Evolutionary conservation across 2,797 vertebrate species (phyloP).

Genomic region (Coregonus ussuriensis): DNA sequence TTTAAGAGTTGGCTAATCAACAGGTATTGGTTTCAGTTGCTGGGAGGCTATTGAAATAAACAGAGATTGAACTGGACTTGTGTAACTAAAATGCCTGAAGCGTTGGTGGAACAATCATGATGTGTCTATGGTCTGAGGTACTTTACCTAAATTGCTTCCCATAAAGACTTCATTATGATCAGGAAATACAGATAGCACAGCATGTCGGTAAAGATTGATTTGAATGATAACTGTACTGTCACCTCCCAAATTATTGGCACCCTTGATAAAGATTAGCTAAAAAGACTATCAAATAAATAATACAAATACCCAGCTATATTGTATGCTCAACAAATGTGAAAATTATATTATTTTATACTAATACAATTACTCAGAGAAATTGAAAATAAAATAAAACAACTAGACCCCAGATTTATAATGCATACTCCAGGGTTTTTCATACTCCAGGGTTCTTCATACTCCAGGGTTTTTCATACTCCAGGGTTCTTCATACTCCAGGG

Average conservation of each 20-base stretch:
- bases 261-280: no score
- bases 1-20: neutral
- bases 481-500: no score
- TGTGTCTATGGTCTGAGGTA: constrained; percentile 2
- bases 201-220: neutral
- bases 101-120: neutral
- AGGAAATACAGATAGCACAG: neutral
- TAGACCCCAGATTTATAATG: no score
- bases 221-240: neutral
- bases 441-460: no score
- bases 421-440: no score
- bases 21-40: constrained; percentile 4
- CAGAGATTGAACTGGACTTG: neutral
- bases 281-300: no score
- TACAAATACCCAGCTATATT: no score
- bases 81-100: neutral
- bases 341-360: no score
- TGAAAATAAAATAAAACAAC: no score
- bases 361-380: no score
- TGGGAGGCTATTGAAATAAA: neutral
- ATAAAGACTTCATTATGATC: neutral
- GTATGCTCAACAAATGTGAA: no score
- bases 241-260: neutral
- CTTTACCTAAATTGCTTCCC: neutral
- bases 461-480: no score